Base-by-base conservation (phyloP, 1,140 invertebrate genomes). In the Monomorium pharaonis region DNA sequence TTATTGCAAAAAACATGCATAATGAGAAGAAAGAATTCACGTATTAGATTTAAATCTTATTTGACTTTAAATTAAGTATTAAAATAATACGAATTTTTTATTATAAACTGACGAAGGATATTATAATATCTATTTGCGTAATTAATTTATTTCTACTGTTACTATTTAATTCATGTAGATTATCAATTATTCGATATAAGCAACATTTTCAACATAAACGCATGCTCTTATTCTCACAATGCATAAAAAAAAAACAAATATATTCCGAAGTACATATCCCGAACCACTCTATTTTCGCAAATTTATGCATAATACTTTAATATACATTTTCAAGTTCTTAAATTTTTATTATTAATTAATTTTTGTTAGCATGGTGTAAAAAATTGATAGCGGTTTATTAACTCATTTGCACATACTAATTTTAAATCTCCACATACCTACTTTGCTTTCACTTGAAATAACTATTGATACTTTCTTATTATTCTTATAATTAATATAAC, bases 201-300 rank as follows among this genome's bases (percentile, higher is more conserved):
- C 10, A 30, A 63, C 27, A 65, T 78, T 78, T 18, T 65, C 4
- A 65, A 65, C 0, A 2, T 33, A 51, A 80, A 42, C 16, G 5
- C 7, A 37, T 54, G 16, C 24, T 10, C 21, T 37, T 7, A n/a
- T 51, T 42, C 4, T 14, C 5, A 18, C 21, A 2, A 76, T 16
- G n/a, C 21, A 81, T 70, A 58, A 21, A 3, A 0, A 16, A 72
- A 4, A 42, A 78, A 77, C 49, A 86, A 67, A 80, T 72, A 14
- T 33, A 89, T 87, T 75, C 56, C 83, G 75, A 74, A 86, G 72
- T 72, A 85, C 62, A 54, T 90, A 87, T 92, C 92, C 94, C 94
- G 92, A 94, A 94, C 94, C 93, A 95, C 94, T 91, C 91, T 89
- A 76, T 85, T 88, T 78, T 81, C 47, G 80, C 86, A 37, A 67